Percentiles rank a stretch among this genome's conserved stretches.
These are phyloP conservation scores for Nematolebias whitei DNA, from an alignment of 2,113 vertebrate species.

Conservation along the genomic window DNA sequence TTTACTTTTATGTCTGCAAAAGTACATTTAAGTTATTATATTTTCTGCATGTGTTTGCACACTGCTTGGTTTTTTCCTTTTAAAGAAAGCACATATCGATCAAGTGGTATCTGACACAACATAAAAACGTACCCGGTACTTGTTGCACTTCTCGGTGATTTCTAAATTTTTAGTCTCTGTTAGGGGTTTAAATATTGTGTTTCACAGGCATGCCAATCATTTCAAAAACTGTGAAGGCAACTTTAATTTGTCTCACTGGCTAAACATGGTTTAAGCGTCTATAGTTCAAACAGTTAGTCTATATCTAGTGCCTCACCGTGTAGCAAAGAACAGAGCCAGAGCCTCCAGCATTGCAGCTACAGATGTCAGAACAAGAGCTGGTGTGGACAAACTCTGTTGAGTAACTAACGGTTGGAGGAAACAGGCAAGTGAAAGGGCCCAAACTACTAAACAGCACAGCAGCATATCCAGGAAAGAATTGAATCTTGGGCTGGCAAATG, in stretches of 20 bases:
- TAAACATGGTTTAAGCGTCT: background rate
- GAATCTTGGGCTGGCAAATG: slow-evolving; percentile 93
- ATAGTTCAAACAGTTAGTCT: background rate
- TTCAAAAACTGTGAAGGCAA: background rate
- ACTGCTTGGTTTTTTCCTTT: too few relatives aligned
- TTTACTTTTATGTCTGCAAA: background rate
- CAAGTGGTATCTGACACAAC: too few relatives aligned
- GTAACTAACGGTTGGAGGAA: slow-evolving; percentile 85
- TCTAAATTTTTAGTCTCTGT: too few relatives aligned
- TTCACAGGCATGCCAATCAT: background rate
- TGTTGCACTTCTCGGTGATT: too few relatives aligned
- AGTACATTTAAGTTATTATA: slow-evolving; percentile 1
- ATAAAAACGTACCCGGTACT: too few relatives aligned
- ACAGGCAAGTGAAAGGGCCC: slow-evolving; percentile 91
- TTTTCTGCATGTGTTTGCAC: background rate
- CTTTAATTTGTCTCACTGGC: background rate
- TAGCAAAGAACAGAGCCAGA: slow-evolving; percentile 86
- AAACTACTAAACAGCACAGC: slow-evolving; percentile 89
- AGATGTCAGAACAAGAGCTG: slow-evolving; percentile 82
- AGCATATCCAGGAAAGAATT: slow-evolving; percentile 94
- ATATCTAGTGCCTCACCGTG: slow-evolving; percentile 82
- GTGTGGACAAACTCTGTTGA: slow-evolving; percentile 68
- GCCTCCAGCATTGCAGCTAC: slow-evolving; percentile 84
- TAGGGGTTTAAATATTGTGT: too few relatives aligned
- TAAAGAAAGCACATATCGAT: too few relatives aligned